phyloP scores from a whole-genome alignment of 2,888 invertebrate genomes.

The Hydrotaea cyrtoneurina region DNA sequence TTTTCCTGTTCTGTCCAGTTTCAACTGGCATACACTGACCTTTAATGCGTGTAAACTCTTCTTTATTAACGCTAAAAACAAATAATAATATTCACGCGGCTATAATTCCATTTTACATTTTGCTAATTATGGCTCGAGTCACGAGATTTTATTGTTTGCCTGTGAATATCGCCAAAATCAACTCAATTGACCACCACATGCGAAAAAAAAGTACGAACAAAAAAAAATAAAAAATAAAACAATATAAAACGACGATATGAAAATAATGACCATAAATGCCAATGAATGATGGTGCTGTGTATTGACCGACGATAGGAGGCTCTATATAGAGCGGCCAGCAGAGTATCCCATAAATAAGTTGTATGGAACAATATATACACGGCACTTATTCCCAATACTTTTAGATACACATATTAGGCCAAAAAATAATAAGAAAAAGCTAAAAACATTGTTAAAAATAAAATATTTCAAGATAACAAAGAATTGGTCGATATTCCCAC shows the following conservation, averaged over 20 bases:
- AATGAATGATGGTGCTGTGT: conserved; percentile 6
- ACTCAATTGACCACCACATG: conserved; percentile 1
- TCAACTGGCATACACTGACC: conserved; percentile 35
- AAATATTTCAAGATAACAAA: too few relatives aligned
- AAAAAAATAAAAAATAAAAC: neutral
- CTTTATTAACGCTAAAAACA: conserved; percentile 2
- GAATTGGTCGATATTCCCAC: too few relatives aligned
- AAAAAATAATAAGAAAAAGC: too few relatives aligned
- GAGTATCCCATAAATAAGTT: neutral
- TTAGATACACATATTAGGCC: too few relatives aligned
- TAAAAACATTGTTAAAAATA: too few relatives aligned
- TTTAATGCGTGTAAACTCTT: conserved; percentile 29
- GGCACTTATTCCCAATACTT: too few relatives aligned
- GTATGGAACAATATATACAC: neutral
- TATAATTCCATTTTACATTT: conserved; percentile 16
- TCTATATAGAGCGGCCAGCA: too few relatives aligned
- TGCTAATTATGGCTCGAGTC: conserved; percentile 52
- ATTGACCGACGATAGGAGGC: neutral
- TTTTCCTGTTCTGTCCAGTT: neutral
- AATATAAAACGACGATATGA: conserved; percentile 9
- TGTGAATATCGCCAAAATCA: conserved; percentile 20
- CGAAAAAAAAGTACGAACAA: neutral
- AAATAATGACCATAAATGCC: conserved; percentile 4
- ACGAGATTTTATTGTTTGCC: conserved; percentile 51
- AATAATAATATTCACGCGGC: neutral